Evolutionary conservation across 37 sponge, comb jelly and placozoan genomes (phyloP), one percentile per base, ranked within the genome.

Genomic region (Aphrocallistes beatrix): DNA sequence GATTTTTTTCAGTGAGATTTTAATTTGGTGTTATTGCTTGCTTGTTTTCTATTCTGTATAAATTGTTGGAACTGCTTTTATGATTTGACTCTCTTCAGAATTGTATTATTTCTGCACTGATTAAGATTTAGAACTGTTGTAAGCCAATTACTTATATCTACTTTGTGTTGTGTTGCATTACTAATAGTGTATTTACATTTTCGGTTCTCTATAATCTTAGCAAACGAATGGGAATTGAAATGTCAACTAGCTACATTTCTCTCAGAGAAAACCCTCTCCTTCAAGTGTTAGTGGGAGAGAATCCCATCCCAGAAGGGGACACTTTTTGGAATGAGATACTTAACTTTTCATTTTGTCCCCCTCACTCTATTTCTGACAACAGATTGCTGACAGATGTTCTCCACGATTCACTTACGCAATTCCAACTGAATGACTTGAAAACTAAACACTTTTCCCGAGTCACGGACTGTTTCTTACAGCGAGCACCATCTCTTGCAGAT

Each of bases 301-400:
- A 51, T 32, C 32, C 89, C 0, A 37, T 93, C 10, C 23, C 84
- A 3, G 83, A 51, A 25, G 40, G 60, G 8, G 90, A 93, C 60
- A 84, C 39, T 1, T 93, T 89, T 82, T 93, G 93, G 93, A 75
- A 89, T 47, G 88, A 91, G 36, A 38, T 93, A 25, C 84, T 93
- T n/a, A 84, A 84, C 0, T 93, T 93, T 51, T 88, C 89, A 3
- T 90, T 87, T 39, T 48, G 39, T 1, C 69, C 84, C 0, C 91
- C 91, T 0, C 81, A 38, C 6, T 39, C 23, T 25, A 89, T 51
- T 87, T 91, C 36, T 86, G 83, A 25, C 19, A 23, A 39, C 19
- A 51, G 37, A 17, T 9, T 37, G 23, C 13, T 32, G 75, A 60
- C 75, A 60, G 75, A 60, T 13, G 75, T 60, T 1, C n/a, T 60